Percentiles rank a stretch among this genome's conserved stretches.
phyloP scores from a whole-genome alignment of 2,113 vertebrate species.

The Pungitius pungitius region DNA sequence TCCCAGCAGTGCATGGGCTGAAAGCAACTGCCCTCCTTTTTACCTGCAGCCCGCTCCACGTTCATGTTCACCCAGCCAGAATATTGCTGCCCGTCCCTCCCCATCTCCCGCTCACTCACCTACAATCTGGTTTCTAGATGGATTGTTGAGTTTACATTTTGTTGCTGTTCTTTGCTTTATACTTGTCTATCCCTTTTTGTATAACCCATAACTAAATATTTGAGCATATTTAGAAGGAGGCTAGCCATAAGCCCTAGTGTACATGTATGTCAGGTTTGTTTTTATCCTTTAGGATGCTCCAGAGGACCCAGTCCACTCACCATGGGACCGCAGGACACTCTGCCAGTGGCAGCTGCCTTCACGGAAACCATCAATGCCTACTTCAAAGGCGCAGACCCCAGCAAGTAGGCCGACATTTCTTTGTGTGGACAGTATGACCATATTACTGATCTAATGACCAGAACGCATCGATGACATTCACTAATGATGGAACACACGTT shows the following conservation, averaged over 20 bases:
- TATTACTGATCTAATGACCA: not conserved
- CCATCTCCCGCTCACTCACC: conserved; percentile 30
- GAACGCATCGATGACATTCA: not conserved
- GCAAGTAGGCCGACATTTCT: conserved; percentile 84
- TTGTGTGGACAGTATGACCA: not conserved
- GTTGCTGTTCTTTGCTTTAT: not conserved
- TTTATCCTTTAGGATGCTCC: conserved; percentile 93
- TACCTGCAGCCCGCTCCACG: conserved; percentile 12
- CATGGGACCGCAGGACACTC: conserved; percentile 97
- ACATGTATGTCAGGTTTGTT: not conserved
- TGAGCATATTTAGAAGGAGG: not conserved
- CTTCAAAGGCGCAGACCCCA: conserved; percentile 97
- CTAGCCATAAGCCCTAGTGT: not conserved
- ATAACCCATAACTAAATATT: not conserved
- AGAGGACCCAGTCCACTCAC: conserved; percentile 97
- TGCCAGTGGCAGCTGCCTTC: conserved; percentile 97
- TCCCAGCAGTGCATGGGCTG: conserved; percentile 52
- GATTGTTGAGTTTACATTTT: not conserved
- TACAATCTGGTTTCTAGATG: conserved; percentile 8
- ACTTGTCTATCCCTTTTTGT: not conserved
- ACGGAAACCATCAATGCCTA: conserved; percentile 98
- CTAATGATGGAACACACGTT: not conserved
- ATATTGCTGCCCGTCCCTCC: conserved; percentile 32
- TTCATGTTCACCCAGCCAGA: conserved; percentile 28
- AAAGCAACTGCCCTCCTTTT: conserved; percentile 24